These are phyloP conservation scores for Hyperopisus bebe DNA, from an alignment of 2,113 vertebrate species.

Conservation along the genomic window DNA sequence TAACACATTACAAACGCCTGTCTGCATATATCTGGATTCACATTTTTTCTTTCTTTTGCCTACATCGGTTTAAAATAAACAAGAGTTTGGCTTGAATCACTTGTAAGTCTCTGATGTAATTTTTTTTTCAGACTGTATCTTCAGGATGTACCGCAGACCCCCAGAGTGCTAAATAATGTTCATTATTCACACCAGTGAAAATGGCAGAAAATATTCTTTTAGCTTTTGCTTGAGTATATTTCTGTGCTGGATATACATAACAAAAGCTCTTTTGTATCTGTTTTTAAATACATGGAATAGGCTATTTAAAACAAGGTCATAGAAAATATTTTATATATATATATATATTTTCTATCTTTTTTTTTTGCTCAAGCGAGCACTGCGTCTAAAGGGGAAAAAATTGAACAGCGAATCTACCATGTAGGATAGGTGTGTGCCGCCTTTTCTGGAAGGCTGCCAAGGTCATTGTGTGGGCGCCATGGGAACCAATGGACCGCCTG, in stretches of 20 bases:
- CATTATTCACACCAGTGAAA: not conserved
- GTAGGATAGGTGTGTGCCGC: constrained; percentile 16
- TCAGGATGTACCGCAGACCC: not conserved
- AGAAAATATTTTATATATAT: not conserved
- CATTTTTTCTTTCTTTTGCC: not conserved
- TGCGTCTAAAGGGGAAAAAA: not conserved
- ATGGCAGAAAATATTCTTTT: not conserved
- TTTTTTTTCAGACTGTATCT: not conserved
- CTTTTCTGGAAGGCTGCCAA: constrained; percentile 8
- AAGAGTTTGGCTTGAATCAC: not conserved
- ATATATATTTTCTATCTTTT: not conserved
- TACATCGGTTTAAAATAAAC: not conserved
- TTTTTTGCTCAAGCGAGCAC: not conserved
- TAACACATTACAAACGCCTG: not conserved
- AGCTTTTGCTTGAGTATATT: not conserved
- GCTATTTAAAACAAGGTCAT: constrained; percentile 5
- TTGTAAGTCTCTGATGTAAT: not conserved
- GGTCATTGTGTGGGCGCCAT: not conserved
- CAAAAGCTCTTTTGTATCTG: not conserved
- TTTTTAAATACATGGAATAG: not conserved
- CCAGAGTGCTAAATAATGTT: not conserved
- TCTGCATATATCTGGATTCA: not conserved
- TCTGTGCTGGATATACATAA: not conserved
- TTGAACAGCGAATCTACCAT: not conserved
- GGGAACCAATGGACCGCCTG: not conserved